Evolutionary conservation across 2,888 invertebrate species (phyloP), one percentile per base, ranked within the genome.

Genomic region (Dicycla oo): DNA sequence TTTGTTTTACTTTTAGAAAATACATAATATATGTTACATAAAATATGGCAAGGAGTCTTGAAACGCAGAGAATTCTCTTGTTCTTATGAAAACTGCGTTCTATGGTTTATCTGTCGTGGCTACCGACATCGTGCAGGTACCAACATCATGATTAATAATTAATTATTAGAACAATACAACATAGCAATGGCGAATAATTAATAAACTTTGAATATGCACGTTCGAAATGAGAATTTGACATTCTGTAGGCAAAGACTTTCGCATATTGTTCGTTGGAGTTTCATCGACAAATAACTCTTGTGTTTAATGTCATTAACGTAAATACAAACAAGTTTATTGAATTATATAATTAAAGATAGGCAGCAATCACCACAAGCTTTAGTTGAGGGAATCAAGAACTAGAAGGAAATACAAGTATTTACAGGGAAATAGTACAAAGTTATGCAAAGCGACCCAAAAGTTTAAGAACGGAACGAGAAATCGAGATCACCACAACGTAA

Each of bases 1-100:
- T 83, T 76, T 83, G 81, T 83, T 81, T 83, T 69, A 56, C 38
- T 72, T 82, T 67, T 34, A 49, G 63, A 82, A 80, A 69, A 82
- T 45, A 78, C n/a, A 13, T 66, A n/a, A 43, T n/a, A n/a, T n/a
- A 77, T 69, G 30, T 72, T 3, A 34, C 34, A 38, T 38, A 38
- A 38, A 38, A 38, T 38, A 38, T 56, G 69, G 56, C 54, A 66
- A 81, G n/a, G 40, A 34, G 54, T 64, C 63, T 67, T 69, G 20
- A 73, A 82, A 61, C 34, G 20, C 43, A 47, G 18, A 7, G 11
- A 53, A 53, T 66, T 30, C 40, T 40, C 7, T 67, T 58, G 23
- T 40, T 69, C n/a, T 38, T 63, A 57, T 38, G 66, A 68, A 68
- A 75, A 47, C 10, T n/a, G 20, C 47, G 20, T 45, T 45, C 45